Base-by-base conservation (phyloP, 2,888 invertebrate species). In the Luffia ferchaultella region DNA sequence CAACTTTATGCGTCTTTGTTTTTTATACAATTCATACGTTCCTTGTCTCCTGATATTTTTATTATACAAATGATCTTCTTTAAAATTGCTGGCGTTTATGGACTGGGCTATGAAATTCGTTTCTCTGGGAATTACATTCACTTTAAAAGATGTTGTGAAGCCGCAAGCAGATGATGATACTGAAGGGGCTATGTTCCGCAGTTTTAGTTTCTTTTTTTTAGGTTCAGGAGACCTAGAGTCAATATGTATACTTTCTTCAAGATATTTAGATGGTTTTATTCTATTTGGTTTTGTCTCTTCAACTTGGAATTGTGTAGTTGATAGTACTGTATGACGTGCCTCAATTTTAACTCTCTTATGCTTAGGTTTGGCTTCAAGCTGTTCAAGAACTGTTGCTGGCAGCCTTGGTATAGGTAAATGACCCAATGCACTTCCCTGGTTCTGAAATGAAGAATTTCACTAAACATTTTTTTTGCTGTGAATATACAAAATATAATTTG, bases 221-320 rank as follows among this genome's bases (percentile, higher is more conserved):
- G 59, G 57, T 12, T 58, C 54, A 7, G 56, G 53, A 5, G 50
- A 45, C 12, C 56, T 53, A 5, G 65, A 59, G 18, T 70, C 70
- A n/a, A 78, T 54, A 56, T 70, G 77, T 41, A 83, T 61, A 60
- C 76, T 82, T 55, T 82, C 72, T 68, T 83, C 83, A 53, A 83
- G 64, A 58, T 73, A 82, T 50, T 68, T 66, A 3, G 82, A 82
- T 1, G 82, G 82, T 57, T 77, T 80, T 50, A 63, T 73, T 56
- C 62, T 73, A 42, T 65, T 65, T 53, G 57, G 65, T 50, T 55
- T 67, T 1, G 65, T 56, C 57, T 72, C 63, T 67, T 76, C 70
- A 0, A 83, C 76, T 43, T 60, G 20, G 55, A 83, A 83, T n/a
- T 64, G 54, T 16, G 74, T 64, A 17, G 83, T 83, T 2, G 83